Evolutionary conservation across 2,888 invertebrate species (phyloP).

Genomic region (Latrodectus hesperus): DNA sequence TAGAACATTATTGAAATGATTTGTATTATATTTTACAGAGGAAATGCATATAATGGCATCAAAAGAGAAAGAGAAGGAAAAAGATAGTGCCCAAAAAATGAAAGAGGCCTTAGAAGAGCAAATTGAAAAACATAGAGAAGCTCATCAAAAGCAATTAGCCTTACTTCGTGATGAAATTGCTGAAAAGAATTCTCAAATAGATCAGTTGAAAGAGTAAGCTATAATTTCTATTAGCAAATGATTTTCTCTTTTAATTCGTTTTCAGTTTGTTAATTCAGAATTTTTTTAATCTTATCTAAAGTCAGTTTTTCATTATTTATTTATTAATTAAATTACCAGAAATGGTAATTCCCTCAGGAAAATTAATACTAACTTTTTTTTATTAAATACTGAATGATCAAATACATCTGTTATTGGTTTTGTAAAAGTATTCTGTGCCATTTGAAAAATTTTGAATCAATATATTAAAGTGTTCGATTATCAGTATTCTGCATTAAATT

Average conservation of each 20-base stretch:
- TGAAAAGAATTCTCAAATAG: slow-evolving; percentile 91
- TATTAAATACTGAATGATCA: no score
- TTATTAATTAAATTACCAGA: not conserved
- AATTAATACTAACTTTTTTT: no score
- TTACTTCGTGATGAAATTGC: slow-evolving; percentile 95
- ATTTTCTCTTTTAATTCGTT: not conserved
- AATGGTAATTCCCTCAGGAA: not conserved
- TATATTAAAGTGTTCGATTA: no score
- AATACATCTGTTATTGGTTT: no score
- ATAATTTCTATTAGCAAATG: not conserved
- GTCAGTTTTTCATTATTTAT: not conserved
- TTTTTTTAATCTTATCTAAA: not conserved
- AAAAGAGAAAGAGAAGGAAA: slow-evolving; percentile 80
- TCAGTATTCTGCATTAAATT: no score
- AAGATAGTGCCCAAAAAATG: slow-evolving; percentile 75
- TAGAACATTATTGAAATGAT: no score
- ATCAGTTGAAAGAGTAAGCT: slow-evolving; percentile 87
- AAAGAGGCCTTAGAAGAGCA: slow-evolving; percentile 93
- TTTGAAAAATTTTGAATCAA: no score
- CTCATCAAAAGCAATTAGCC: slow-evolving; percentile 95
- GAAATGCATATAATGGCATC: slow-evolving; percentile 83
- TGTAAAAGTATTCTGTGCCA: no score
- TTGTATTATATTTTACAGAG: slow-evolving; percentile 67
- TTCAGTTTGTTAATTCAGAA: not conserved
- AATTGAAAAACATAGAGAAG: slow-evolving; percentile 93